Evolutionary conservation across 2,888 invertebrate species (phyloP), one percentile per base, ranked within the genome.

Genomic region (Plemyria rubiginata): DNA sequence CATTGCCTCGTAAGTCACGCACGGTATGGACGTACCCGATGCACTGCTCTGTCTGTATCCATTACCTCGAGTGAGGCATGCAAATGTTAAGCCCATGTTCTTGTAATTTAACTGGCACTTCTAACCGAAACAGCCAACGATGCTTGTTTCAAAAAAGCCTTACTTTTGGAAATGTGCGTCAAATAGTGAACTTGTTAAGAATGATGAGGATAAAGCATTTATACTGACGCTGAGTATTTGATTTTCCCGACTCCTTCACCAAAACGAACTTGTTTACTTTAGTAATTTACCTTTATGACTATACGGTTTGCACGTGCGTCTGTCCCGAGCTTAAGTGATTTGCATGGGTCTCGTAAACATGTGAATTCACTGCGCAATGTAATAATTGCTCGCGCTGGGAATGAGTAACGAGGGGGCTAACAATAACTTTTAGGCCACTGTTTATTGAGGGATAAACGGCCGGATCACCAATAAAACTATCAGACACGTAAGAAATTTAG

Each of bases 281-380:
- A 32, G 11, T 38, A 8, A 38, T 38, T 38, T 8, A 41, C 54
- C 4, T n/a, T 22, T 28, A 32, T 54, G 41, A 63, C 41, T 51
- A 41, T n/a, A 46, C 53, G 28, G 46, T 60, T 62, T 62, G 29
- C 62, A 51, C 65, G 45, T 22, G 15, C 32, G 56, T 57, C 15
- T 53, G 43, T 51, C 40, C 32, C 13, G 40, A 15, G 16, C 54
- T 13, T 71, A 75, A 74, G 70, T 75, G 75, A 80, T 83, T 82
- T 78, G 77, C 78, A 77, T 77, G 67, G 71, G 77, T 81, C 74
- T 80, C 75, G 73, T 82, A 81, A 81, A 83, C 78, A 80, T 81
- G 73, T 66, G 71, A 78, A 71, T 79, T 79, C 73, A 80, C 77
- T 80, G 80, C 79, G 78, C 75, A 83, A 79, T 81, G 79, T 77